Base-by-base conservation (phyloP, 2,888 invertebrate species). In the Hylaea fasciaria region DNA sequence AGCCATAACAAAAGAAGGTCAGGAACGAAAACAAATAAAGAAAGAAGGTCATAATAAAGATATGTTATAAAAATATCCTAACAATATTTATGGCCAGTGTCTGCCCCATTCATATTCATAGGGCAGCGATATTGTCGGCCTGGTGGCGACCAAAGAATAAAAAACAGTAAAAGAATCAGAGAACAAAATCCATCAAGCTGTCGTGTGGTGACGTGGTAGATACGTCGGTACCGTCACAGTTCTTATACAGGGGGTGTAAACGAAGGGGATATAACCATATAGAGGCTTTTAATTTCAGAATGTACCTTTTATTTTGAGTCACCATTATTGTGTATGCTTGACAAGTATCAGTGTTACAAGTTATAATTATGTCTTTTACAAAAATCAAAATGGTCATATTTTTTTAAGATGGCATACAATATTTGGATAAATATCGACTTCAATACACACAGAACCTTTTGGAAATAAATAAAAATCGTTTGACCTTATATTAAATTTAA, bases 81-180 rank as follows among this genome's bases (percentile, higher is more conserved):
- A 40, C 46, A 29, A 32, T 40, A 50, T 52, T 52, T 44, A 56
- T 45, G 29, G 3, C n/a, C n/a, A 45, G 37, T 14, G 46, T 13
- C 39, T 37, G 9, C 44, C 41, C n/a, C 49, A 84, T 85, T 83
- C 80, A 82, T 82, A 86, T 85, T 85, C 86, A 87, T 86, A 72
- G 77, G 61, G 70, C 64, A 76, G 72, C 72, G 74, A 71, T 67
- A 71, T 68, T 58, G 64, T 46, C 70, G 70, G 62, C 57, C 54
- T 57, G 54, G 40, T 40, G 57, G 53, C 61, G 57, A 60, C 68
- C 51, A 75, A 74, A 76, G 80, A 86, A 85, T 80, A 89, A 87
- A 89, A 86, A 86, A 88, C 74, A 74, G 81, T 83, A 89, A 89
- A 89, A 89, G 84, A 89, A 89, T 89, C 88, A 85, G 85, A 79